Conservation (phyloP, 2,113 vertebrate genomes). For the Pachyramphus minor region DNA sequence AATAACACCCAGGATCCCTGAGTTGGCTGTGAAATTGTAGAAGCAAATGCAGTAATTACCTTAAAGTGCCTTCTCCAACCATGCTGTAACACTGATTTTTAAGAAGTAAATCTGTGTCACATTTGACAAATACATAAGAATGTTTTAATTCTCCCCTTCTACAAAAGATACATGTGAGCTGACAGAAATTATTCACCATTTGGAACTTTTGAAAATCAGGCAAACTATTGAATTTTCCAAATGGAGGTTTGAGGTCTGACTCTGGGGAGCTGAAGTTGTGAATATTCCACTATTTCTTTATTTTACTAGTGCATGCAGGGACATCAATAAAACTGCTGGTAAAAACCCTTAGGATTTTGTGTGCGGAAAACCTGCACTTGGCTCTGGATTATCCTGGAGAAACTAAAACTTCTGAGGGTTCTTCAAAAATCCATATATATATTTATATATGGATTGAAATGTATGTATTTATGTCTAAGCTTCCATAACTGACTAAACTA, state of each 20-base stretch:
- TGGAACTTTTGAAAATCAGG: neutral
- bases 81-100: neutral
- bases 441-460: too few species aligned
- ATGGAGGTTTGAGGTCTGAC: neutral
- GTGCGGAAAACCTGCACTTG: neutral
- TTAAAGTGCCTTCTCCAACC: neutral
- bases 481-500: neutral
- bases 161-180: neutral
- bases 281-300: neutral
- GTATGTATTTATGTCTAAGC: rapidly evolving
- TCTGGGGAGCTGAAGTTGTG: neutral
- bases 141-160: neutral
- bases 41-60: neutral
- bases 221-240: neutral
- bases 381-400: neutral
- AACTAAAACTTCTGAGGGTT: neutral
- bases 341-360: neutral
- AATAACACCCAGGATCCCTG: neutral
- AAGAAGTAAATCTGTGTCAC: neutral
- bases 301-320: neutral
- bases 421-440: neutral
- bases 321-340: neutral
- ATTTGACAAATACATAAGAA: neutral
- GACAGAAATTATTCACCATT: neutral
- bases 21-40: neutral